Conservation (phyloP, 2,113 vertebrate species). For the Prionailurus viverrinus region DNA sequence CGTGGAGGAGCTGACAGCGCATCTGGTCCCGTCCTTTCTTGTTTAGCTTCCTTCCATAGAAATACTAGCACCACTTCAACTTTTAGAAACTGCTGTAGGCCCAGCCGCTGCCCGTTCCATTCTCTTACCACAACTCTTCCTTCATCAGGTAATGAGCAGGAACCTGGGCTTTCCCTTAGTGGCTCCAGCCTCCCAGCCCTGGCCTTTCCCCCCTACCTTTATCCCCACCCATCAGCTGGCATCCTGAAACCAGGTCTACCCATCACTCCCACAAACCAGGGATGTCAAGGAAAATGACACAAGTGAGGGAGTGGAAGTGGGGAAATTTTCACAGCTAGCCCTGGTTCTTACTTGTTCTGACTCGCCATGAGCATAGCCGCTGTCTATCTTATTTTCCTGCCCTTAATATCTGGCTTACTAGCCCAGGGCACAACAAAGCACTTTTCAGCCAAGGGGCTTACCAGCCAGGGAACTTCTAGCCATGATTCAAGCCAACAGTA, state of each 20-base stretch:
- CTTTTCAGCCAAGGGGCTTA: background rate
- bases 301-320: background rate
- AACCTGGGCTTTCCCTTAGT: background rate
- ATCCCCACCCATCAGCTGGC: background rate
- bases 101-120: background rate
- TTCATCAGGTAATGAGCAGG: background rate
- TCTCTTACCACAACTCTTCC: background rate
- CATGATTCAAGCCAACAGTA: background rate
- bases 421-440: background rate
- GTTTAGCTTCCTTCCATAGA: background rate
- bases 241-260: background rate
- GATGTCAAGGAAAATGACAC: background rate
- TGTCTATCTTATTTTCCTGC: background rate
- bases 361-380: background rate
- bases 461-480: background rate
- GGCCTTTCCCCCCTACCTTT: background rate
- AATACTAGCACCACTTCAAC: background rate
- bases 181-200: background rate
- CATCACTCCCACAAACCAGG: background rate
- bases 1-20: background rate
- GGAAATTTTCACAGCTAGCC: background rate
- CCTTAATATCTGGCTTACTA: background rate
- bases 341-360: background rate
- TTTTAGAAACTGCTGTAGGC: background rate
- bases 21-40: background rate